phyloP scores from a whole-genome alignment of 2,888 invertebrate species.

The Drosophila formosana region DNA sequence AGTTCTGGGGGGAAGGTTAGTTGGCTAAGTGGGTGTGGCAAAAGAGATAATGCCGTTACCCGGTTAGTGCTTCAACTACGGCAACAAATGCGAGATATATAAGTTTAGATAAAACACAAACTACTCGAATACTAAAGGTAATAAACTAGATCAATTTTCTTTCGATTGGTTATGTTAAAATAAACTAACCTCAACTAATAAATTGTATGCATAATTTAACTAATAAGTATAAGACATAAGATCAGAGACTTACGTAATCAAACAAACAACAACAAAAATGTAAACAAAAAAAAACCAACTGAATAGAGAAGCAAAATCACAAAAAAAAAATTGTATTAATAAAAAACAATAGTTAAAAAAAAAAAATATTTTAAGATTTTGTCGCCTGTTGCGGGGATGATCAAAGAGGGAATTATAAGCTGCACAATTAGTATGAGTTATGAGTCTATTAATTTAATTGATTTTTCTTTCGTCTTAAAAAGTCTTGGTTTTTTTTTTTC shows the following conservation, averaged over 20 bases:
- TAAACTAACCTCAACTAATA: conserved; percentile 45
- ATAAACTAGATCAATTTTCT: conserved; percentile 47
- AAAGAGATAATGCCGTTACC: conserved; percentile 18
- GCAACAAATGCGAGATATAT: conserved; percentile 32
- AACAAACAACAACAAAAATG: conserved; percentile 45
- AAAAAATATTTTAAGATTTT: not conserved
- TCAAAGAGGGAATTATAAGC: conserved; percentile 13
- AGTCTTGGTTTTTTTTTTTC: conserved; percentile 10
- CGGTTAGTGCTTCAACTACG: conserved; percentile 52
- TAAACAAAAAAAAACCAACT: conserved; percentile 14
- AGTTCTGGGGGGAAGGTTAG: conserved; percentile 33
- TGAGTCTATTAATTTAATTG: conserved; percentile 19
- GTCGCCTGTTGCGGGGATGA: conserved; percentile 23
- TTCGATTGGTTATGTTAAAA: conserved; percentile 29
- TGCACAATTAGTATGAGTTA: conserved; percentile 32
- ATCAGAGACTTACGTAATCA: conserved; percentile 36
- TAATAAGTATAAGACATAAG: conserved; percentile 33
- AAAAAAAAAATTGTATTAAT: not conserved
- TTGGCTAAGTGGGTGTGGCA: conserved; percentile 30
- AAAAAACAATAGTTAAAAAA: conserved; percentile 10
- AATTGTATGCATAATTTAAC: conserved; percentile 22
- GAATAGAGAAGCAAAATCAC: conserved; percentile 21
- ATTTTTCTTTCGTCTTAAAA: conserved; percentile 11
- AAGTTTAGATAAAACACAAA: conserved; percentile 30
- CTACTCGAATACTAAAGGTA: conserved; percentile 47